Conservation (phyloP, 2,888 invertebrate genomes). For the Crematogaster levior region DNA sequence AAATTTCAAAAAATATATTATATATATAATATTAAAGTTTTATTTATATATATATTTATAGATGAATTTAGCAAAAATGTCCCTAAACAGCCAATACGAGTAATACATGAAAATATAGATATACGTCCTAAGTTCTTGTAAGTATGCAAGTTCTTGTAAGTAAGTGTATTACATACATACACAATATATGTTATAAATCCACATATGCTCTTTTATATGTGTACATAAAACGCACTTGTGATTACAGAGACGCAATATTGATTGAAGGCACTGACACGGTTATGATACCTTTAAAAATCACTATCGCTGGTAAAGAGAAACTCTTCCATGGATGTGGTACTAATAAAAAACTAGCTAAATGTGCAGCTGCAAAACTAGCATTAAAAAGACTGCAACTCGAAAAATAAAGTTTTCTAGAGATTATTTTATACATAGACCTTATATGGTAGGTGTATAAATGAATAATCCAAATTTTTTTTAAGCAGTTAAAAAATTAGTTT, state of each 20-base stretch:
- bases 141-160: too few species aligned
- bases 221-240: not conserved
- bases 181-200: not conserved
- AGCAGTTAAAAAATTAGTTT: too few species aligned
- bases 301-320: conserved; percentile 87
- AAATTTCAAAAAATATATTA: too few species aligned
- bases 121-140: conserved; percentile 92
- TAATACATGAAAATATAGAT: conserved; percentile 93
- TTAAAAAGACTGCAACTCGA: conserved; percentile 83
- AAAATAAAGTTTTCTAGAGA: conserved; percentile 46
- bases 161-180: too few species aligned
- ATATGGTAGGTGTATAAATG: too few species aligned
- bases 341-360: conserved; percentile 91
- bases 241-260: conserved; percentile 75
- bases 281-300: conserved; percentile 89
- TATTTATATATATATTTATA: too few species aligned
- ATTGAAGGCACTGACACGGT: conserved; percentile 79
- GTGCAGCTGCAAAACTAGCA: conserved; percentile 93
- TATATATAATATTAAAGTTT: too few species aligned
- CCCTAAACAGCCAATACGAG: conserved; percentile 96
- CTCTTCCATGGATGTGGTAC: conserved; percentile 90
- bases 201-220: not conserved
- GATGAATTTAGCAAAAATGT: conserved; percentile 92
- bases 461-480: too few species aligned
- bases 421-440: conserved; percentile 5